Percentiles rank a stretch among this genome's conserved stretches.
Conservation (phyloP, 2,797 vertebrate genomes). For the Muscicapa comitata region DNA sequence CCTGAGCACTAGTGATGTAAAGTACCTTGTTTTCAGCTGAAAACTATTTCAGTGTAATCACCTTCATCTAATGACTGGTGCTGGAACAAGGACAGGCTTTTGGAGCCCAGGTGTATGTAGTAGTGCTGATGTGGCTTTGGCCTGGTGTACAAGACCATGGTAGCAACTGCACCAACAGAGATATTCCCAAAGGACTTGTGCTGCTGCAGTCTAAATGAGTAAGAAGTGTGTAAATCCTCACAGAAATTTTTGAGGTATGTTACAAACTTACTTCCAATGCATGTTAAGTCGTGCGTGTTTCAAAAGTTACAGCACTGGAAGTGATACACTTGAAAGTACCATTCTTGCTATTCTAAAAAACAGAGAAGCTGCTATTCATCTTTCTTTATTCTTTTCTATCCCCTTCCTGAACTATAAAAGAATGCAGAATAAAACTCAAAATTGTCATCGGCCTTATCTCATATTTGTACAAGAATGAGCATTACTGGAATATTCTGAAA, state of each 20-base stretch:
- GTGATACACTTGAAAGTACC: background rate
- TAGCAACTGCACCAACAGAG: background rate
- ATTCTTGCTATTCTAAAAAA: background rate
- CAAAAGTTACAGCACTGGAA: background rate
- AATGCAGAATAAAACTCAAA: background rate
- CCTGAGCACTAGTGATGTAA: background rate
- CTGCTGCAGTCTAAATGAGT: background rate
- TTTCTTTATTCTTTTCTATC: background rate
- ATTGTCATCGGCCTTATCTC: background rate
- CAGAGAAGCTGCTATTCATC: background rate
- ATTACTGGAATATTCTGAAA: background rate
- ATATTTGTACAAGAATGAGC: background rate
- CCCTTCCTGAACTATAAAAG: background rate
- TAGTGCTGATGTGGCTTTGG: background rate
- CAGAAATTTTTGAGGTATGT: background rate
- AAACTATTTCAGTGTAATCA: background rate
- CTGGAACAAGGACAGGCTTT: background rate
- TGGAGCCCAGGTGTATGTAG: background rate
- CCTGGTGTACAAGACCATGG: background rate
- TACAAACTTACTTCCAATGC: background rate
- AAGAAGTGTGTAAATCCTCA: background rate
- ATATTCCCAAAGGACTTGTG: background rate
- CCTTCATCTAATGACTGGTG: background rate
- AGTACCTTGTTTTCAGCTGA: background rate
- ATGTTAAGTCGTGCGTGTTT: background rate